A percentile compares a stretch with the other conserved stretches of the same genome.
Conservation (phyloP, 2,113 vertebrate species). For the Carassius gibelio region DNA sequence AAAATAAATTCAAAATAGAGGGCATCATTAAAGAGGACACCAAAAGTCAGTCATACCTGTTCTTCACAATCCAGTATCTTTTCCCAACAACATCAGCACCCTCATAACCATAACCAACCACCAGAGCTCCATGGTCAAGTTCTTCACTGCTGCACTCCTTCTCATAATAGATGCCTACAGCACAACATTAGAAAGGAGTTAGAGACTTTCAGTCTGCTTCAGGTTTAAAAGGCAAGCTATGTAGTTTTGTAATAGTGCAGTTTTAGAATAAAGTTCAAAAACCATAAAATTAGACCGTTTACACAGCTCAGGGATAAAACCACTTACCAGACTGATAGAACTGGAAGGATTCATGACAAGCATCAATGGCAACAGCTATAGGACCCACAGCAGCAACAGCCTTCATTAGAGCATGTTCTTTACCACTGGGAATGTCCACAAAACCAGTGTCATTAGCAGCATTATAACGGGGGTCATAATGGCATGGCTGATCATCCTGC, state of each 20-base stretch:
- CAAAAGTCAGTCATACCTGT: constrained; percentile 74
- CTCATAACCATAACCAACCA: constrained; percentile 81
- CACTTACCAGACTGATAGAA: constrained; percentile 80
- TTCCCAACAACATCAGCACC: constrained; percentile 69
- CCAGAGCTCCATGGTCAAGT: constrained; percentile 79
- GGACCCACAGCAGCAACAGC: constrained; percentile 80
- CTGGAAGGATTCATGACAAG: constrained; percentile 77
- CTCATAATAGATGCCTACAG: constrained; percentile 83
- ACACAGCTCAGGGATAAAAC: background rate
- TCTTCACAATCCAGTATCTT: constrained; percentile 86
- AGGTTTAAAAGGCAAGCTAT: background rate
- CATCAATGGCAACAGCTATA: constrained; percentile 81
- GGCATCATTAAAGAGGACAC: background rate
- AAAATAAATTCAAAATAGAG: background rate
- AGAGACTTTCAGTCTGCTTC: background rate
- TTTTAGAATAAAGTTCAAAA: no score
- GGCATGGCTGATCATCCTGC: constrained; percentile 76
- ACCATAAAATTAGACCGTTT: background rate
- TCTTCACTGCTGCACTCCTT: constrained; percentile 76
- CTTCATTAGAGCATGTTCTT: constrained; percentile 76
- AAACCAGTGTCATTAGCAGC: constrained; percentile 81
- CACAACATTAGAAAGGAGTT: background rate
- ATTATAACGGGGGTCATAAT: constrained; percentile 72
- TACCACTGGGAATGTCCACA: constrained; percentile 68
- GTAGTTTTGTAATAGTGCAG: background rate